A percentile compares a stretch with the other conserved stretches of the same genome.
phyloP scores from a whole-genome alignment of 2,888 invertebrate genomes.

The Nomada ferruginata region DNA sequence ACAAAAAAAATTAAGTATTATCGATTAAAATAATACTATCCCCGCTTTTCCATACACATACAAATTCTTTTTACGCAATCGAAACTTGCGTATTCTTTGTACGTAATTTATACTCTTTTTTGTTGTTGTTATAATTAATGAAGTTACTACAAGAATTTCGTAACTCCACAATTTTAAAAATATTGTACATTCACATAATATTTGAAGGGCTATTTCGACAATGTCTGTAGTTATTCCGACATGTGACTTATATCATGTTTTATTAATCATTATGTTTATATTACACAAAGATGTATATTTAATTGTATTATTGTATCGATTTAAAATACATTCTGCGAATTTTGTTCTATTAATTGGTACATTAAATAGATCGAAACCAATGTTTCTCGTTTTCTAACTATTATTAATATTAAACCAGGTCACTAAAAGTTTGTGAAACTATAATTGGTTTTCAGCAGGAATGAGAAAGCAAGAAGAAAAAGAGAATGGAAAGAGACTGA shows the following conservation, averaged over 20 bases:
- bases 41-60: slow-evolving; percentile 25
- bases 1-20: slow-evolving; percentile 39
- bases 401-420: slow-evolving; percentile 78
- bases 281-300: slow-evolving; percentile 82
- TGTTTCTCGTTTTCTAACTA: slow-evolving; percentile 61
- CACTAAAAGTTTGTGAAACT: slow-evolving; percentile 76
- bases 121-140: slow-evolving; percentile 20
- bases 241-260: slow-evolving; percentile 76
- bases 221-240: slow-evolving; percentile 36
- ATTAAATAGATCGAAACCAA: slow-evolving; percentile 77
- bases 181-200: slow-evolving; percentile 24
- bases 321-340: slow-evolving; percentile 77
- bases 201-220: slow-evolving; percentile 44
- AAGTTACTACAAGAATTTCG: slow-evolving; percentile 3
- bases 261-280: slow-evolving; percentile 81
- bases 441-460: slow-evolving; percentile 54
- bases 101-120: slow-evolving; percentile 17
- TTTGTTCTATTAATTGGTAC: slow-evolving; percentile 71
- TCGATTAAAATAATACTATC: slow-evolving; percentile 30
- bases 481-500: background rate
- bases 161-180: background rate
- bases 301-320: slow-evolving; percentile 79
- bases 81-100: slow-evolving; percentile 25
- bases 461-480: slow-evolving; percentile 34
- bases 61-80: slow-evolving; percentile 21